Evolutionary conservation across 2,888 invertebrate genomes (phyloP).

Genomic region (Actias luna): DNA sequence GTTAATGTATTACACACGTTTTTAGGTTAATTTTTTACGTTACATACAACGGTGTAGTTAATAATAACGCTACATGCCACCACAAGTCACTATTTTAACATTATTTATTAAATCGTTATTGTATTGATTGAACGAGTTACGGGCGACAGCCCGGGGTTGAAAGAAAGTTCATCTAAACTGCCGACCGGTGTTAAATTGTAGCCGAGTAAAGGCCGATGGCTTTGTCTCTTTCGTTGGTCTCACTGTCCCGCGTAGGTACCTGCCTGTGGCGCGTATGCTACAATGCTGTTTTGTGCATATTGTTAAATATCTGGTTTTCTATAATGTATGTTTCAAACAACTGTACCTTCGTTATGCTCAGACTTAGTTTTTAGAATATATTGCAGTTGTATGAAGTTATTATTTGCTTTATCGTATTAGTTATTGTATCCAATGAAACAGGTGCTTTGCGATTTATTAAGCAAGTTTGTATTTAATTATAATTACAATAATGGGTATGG

Average conservation of each 20-base stretch:
- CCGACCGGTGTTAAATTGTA: constrained; percentile 55
- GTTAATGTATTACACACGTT: constrained; percentile 75
- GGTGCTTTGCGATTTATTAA: too few relatives aligned
- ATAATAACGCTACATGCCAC: constrained; percentile 32
- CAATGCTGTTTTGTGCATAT: constrained; percentile 4
- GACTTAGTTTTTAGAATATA: not conserved
- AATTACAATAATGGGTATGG: too few relatives aligned
- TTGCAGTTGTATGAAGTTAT: not conserved
- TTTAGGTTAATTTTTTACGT: constrained; percentile 78
- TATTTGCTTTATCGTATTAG: not conserved
- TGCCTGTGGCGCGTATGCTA: constrained; percentile 29
- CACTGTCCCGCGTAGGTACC: constrained; percentile 35
- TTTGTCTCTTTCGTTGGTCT: constrained; percentile 60
- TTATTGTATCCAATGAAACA: not conserved
- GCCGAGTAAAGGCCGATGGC: constrained; percentile 47
- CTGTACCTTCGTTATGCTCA: not conserved
- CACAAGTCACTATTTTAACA: constrained; percentile 35
- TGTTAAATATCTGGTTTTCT: constrained; percentile 1
- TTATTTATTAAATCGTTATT: constrained; percentile 37
- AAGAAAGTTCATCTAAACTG: constrained; percentile 59
- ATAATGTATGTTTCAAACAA: not conserved
- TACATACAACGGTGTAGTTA: constrained; percentile 61
- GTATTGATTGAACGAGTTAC: constrained; percentile 63
- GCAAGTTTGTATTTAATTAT: too few relatives aligned
- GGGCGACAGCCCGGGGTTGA: constrained; percentile 35